Evolutionary conservation across 2,113 vertebrate species (phyloP).

Genomic region (Sialia sialis): DNA sequence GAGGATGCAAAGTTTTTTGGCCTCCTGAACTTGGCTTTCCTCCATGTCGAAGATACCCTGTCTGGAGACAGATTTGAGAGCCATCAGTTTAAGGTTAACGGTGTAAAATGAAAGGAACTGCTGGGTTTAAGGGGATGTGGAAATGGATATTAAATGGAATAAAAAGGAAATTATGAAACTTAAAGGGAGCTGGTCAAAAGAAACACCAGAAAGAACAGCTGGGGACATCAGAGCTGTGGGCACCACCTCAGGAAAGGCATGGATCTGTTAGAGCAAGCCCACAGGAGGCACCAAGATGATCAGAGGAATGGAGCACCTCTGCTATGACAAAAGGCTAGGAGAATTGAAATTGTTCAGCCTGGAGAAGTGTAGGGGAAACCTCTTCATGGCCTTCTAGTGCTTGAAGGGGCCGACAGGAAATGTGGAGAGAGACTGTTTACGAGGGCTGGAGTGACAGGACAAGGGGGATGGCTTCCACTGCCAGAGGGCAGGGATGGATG

Average conservation of each 20-base stretch:
- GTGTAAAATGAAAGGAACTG: not conserved
- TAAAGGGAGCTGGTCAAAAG: not conserved
- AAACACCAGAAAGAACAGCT: not conserved
- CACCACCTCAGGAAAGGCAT: not conserved
- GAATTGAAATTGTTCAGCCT: not conserved
- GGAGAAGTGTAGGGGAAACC: not conserved
- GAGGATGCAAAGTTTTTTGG: not conserved
- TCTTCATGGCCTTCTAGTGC: fast-evolving
- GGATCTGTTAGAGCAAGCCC: not conserved
- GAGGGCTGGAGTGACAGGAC: not conserved
- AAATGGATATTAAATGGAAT: too few species aligned
- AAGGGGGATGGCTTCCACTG: not conserved
- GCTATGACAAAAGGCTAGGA: not conserved
- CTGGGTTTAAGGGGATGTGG: not conserved
- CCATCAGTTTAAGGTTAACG: not conserved
- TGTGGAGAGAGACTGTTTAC: not conserved
- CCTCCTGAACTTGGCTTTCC: not conserved
- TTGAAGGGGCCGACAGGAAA: not conserved
- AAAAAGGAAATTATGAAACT: not conserved
- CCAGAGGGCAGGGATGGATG: too few species aligned
- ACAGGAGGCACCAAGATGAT: not conserved
- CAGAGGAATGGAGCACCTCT: not conserved
- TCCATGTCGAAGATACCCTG: fast-evolving
- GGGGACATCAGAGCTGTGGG: not conserved
- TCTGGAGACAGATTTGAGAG: not conserved